phyloP scores from a whole-genome alignment of 2,113 vertebrate species.

The Empidonax traillii region DNA sequence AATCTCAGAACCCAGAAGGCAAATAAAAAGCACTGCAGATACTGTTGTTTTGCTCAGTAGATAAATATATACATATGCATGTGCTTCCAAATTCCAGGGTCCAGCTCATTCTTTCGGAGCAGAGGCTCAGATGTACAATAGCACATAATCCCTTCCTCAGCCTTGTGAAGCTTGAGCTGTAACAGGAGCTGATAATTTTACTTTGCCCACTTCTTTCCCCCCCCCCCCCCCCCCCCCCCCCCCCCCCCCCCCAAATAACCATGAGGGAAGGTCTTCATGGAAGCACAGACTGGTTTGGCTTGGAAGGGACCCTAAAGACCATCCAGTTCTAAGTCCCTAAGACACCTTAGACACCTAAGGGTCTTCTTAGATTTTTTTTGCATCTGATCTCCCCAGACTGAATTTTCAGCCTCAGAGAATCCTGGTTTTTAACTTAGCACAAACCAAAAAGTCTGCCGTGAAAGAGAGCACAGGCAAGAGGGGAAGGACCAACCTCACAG shows the following conservation, averaged over 20 bases:
- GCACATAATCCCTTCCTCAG: neutral
- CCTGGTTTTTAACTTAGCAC: neutral
- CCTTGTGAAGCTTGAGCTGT: neutral
- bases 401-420: neutral
- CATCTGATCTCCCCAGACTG: neutral
- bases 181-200: neutral
- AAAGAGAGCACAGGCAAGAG: neutral
- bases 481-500: neutral
- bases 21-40: constrained; percentile 38
- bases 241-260: neutral
- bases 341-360: neutral
- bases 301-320: neutral
- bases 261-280: neutral
- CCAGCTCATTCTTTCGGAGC: neutral
- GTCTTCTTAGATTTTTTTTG: neutral
- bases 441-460: neutral
- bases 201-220: neutral
- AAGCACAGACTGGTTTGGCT: neutral
- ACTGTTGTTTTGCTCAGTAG: constrained; percentile 38
- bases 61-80: constrained; percentile 48
- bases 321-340: neutral
- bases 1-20: constrained; percentile 28
- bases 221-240: too few relatives aligned
- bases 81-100: neutral
- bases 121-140: constrained; percentile 12